These are phyloP conservation scores for Drosophila ficusphila DNA, from an alignment of 1,140 invertebrate species.

Conservation along the genomic window DNA sequence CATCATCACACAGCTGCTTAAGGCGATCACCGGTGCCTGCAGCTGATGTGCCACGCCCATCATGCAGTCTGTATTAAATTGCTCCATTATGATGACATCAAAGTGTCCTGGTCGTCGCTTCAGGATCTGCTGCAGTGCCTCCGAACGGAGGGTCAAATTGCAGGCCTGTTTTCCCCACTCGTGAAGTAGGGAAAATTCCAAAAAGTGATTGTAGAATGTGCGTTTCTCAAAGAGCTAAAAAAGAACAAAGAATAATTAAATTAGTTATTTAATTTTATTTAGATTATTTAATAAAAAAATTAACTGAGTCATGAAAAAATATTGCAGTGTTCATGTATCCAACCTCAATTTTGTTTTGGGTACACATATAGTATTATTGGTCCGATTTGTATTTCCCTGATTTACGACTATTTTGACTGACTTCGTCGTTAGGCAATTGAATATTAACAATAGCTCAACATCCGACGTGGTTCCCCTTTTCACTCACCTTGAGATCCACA, in stretches of 20 bases:
- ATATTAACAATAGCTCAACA: not conserved
- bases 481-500: constrained; percentile 72
- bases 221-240: constrained; percentile 72
- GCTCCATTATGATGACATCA: constrained; percentile 88
- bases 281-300: too few relatives aligned
- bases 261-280: too few relatives aligned
- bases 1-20: constrained; percentile 86
- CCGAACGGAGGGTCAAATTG: constrained; percentile 67
- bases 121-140: constrained; percentile 64
- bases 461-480: not conserved
- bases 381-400: not conserved
- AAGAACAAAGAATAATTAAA: not conserved
- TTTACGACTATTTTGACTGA: not conserved
- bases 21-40: constrained; percentile 86
- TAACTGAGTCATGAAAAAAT: too few relatives aligned
- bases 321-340: too few relatives aligned
- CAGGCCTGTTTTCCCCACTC: constrained; percentile 75
- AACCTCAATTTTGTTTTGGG: too few relatives aligned
- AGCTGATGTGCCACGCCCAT: constrained; percentile 87
- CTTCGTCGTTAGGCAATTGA: not conserved
- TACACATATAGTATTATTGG: too few relatives aligned
- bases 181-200: constrained; percentile 74
- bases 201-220: constrained; percentile 62
- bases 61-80: constrained; percentile 89
- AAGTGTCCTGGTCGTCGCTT: constrained; percentile 85